Evolutionary conservation across 2,113 vertebrate species (phyloP).

Genomic region (Albula goreensis): DNA sequence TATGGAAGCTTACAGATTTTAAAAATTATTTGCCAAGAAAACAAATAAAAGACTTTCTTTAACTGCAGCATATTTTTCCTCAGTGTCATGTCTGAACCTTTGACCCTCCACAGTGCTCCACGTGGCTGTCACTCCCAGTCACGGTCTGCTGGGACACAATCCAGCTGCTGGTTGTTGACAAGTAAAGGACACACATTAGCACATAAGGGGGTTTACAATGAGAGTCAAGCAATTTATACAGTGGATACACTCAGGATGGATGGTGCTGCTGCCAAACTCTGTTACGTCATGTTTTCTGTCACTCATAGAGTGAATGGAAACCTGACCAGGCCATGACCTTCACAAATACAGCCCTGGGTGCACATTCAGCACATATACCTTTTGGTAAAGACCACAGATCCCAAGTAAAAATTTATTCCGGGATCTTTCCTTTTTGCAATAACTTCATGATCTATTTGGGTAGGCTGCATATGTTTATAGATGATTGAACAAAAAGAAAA

Average conservation of each 20-base stretch:
- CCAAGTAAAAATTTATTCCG: background rate
- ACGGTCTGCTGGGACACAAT: background rate
- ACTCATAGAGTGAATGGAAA: background rate
- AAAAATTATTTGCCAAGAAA: conserved; percentile 39
- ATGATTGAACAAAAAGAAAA: too few species aligned
- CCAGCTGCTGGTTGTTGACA: conserved; percentile 5
- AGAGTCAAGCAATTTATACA: conserved; percentile 7
- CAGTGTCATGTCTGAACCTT: background rate
- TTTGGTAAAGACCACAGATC: background rate
- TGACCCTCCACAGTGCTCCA: background rate
- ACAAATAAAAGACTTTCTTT: conserved; percentile 39
- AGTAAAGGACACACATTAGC: conserved; percentile 8
- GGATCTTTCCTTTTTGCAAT: background rate
- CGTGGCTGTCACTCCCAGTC: background rate
- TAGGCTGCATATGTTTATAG: background rate
- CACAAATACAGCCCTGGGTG: background rate
- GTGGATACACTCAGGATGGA: conserved; percentile 2
- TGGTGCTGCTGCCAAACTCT: conserved; percentile 1
- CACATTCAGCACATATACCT: background rate
- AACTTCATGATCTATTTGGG: background rate
- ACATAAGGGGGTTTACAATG: background rate
- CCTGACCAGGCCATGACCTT: conserved; percentile 5
- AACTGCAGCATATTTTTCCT: conserved; percentile 36
- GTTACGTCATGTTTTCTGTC: background rate
- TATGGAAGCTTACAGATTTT: conserved; percentile 42